phyloP scores from a whole-genome alignment of 2,113 vertebrate genomes.

The Lucifuga dentata region DNA sequence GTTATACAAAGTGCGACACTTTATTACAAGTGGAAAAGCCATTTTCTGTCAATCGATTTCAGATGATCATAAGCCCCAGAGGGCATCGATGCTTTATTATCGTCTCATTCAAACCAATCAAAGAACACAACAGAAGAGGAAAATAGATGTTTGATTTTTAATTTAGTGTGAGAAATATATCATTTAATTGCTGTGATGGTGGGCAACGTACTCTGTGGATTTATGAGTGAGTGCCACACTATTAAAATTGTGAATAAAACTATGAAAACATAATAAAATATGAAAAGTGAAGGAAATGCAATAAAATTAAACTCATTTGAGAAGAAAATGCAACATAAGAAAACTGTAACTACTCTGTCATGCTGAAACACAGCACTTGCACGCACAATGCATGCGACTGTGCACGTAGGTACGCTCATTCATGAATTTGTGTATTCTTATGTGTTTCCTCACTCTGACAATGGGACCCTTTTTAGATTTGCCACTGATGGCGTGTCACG shows the following conservation, averaged over 20 bases:
- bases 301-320: background rate
- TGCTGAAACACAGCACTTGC: conserved; percentile 15
- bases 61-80: conserved; percentile 66
- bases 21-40: conserved; percentile 69
- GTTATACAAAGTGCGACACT: conserved; percentile 71
- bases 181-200: conserved; percentile 1
- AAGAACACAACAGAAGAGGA: conserved; percentile 16
- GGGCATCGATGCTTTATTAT: conserved; percentile 70
- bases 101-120: conserved; percentile 55
- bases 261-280: too few relatives aligned
- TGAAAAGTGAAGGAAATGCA: too few relatives aligned
- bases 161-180: conserved; percentile 3
- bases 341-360: conserved; percentile 30
- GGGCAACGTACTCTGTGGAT: background rate
- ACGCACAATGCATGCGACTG: background rate
- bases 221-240: background rate
- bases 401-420: conserved; percentile 37
- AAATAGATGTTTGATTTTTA: conserved; percentile 12
- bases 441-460: conserved; percentile 68
- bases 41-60: conserved; percentile 80
- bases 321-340: background rate
- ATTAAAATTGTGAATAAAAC: too few relatives aligned
- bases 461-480: conserved; percentile 74
- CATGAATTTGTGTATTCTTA: conserved; percentile 72
- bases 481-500: conserved; percentile 78